Percentiles rank a stretch among this genome's conserved stretches.
Evolutionary conservation across 1,140 invertebrate genomes (phyloP).

Genomic region (Brachystomella parvula): DNA sequence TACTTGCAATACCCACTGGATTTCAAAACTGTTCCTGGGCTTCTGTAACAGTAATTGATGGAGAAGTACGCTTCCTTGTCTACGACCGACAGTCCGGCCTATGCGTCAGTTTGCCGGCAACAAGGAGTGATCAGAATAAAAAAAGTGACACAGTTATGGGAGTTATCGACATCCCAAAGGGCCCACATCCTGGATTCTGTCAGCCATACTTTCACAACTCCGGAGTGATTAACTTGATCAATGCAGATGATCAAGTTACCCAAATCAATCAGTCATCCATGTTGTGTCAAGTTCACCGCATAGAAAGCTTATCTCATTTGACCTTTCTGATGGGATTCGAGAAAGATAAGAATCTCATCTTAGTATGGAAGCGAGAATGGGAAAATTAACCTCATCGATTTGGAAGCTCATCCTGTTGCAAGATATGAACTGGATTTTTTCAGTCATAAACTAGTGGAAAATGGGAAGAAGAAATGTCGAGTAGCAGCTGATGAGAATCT

Average conservation of each 20-base stretch:
- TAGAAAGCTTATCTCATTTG: neutral
- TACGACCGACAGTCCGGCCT: neutral
- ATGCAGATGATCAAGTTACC: neutral
- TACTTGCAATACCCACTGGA: neutral
- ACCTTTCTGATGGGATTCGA: neutral
- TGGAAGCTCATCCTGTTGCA: neutral
- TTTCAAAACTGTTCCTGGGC: neutral
- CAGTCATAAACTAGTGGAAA: neutral
- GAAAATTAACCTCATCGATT: neutral
- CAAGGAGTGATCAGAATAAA: neutral
- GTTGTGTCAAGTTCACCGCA: neutral
- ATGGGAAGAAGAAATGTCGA: neutral
- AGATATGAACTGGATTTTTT: neutral
- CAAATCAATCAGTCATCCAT: neutral
- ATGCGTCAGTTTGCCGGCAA: neutral
- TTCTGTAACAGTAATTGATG: neutral
- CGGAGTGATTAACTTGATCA: neutral
- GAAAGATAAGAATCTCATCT: neutral
- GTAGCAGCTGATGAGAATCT: neutral
- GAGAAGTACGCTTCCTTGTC: neutral
- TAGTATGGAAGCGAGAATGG: constrained; percentile 1
- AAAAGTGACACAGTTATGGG: neutral
- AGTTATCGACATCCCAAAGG: neutral
- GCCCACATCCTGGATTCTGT: neutral
- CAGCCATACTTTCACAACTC: neutral